Percentiles rank a stretch among this genome's conserved stretches.
These are phyloP conservation scores for Crioceris asparagi DNA, from an alignment of 2,888 invertebrate genomes.

Conservation along the genomic window DNA sequence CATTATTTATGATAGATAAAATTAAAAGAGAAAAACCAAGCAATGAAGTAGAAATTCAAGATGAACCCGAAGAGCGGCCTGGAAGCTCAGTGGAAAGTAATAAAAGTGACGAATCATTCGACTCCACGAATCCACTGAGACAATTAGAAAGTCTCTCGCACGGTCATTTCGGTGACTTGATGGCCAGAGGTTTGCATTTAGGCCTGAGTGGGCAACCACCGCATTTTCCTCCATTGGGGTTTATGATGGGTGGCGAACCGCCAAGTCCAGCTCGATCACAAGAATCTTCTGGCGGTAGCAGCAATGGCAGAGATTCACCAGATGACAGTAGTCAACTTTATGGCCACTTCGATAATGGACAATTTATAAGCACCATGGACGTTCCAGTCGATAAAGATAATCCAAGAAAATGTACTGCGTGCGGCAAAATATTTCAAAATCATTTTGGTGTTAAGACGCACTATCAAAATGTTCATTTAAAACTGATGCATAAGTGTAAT, in stretches of 20 bases:
- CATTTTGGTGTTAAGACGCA: conserved; percentile 89
- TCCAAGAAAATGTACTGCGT: conserved; percentile 81
- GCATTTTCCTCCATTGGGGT: conserved; percentile 39
- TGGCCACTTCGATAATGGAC: conserved; percentile 63
- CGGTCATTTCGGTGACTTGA: conserved; percentile 56
- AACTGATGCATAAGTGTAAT: conserved; percentile 90
- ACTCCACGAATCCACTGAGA: conserved; percentile 60
- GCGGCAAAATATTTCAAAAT: conserved; percentile 88
- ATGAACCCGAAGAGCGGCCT: conserved; percentile 38
- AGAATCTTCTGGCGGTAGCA: conserved; percentile 49
- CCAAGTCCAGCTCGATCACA: conserved; percentile 51
- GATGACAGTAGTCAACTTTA: conserved; percentile 52
- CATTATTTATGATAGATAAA: conserved; percentile 35
- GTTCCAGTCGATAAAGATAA: conserved; percentile 88
- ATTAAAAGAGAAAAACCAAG: conserved; percentile 35
- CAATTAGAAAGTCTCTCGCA: conserved; percentile 71
- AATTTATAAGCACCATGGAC: conserved; percentile 63
- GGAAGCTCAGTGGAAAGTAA: conserved; percentile 46
- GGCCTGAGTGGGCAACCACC: conserved; percentile 34
- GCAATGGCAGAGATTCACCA: conserved; percentile 44
- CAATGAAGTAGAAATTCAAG: conserved; percentile 28
- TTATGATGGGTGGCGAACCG: conserved; percentile 44
- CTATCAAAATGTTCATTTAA: conserved; percentile 91
- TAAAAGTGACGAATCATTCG: conserved; percentile 49
- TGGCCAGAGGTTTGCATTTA: conserved; percentile 36